phyloP scores from a whole-genome alignment of 2,797 vertebrate species.

The Cyprinodon diabolis region DNA sequence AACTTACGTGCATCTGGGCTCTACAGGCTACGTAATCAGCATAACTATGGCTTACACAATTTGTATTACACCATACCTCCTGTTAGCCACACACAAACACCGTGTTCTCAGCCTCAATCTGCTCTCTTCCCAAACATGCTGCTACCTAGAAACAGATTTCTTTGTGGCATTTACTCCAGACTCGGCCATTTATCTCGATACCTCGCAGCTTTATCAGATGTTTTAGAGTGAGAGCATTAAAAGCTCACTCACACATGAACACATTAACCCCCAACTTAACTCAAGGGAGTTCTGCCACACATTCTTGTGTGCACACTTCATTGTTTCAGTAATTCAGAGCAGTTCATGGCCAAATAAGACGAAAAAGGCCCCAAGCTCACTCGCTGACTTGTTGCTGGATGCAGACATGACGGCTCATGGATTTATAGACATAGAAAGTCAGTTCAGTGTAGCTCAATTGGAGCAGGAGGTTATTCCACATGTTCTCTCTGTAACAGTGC shows the following conservation, averaged over 20 bases:
- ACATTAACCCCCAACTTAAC: conserved; percentile 1
- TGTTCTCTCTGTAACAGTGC: neutral
- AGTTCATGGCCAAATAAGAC: conserved; percentile 72
- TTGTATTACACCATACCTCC: conserved; percentile 27
- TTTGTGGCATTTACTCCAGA: conserved; percentile 4
- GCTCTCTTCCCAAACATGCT: neutral
- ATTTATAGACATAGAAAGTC: conserved; percentile 12
- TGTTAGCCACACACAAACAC: conserved; percentile 24
- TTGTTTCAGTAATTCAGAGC: conserved; percentile 52
- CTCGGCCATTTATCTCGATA: conserved; percentile 9
- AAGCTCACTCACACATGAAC: conserved; percentile 11
- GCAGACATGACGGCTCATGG: neutral
- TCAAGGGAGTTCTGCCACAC: conserved; percentile 53
- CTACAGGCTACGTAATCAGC: conserved; percentile 29
- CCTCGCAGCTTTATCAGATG: conserved; percentile 1
- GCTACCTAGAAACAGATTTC: neutral
- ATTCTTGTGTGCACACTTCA: conserved; percentile 70
- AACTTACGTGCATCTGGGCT: conserved; percentile 17
- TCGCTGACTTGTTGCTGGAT: conserved; percentile 4
- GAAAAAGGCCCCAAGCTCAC: conserved; percentile 25
- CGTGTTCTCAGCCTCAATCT: neutral
- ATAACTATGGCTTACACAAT: conserved; percentile 25
- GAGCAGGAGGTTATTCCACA: neutral
- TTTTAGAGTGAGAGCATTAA: neutral
- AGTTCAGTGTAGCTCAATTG: neutral